A percentile compares a stretch with the other conserved stretches of the same genome.
phyloP scores from a whole-genome alignment of 2,113 vertebrate genomes.

The Gulo gulo region DNA sequence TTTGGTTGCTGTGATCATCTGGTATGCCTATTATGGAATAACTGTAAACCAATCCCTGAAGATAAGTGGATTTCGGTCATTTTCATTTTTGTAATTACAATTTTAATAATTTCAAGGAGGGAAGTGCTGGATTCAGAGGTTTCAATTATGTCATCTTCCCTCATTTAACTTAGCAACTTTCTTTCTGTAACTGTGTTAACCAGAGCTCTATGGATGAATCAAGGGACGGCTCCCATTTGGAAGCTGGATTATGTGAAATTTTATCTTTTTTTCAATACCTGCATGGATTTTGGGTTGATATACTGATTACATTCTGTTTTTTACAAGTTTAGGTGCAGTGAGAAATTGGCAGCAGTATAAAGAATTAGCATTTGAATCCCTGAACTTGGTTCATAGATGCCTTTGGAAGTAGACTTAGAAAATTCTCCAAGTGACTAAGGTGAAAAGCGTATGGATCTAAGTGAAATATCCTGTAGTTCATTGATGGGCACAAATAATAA shows the following conservation, averaged over 20 bases:
- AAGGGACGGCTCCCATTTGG: not conserved
- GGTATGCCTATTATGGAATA: not conserved
- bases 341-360: not conserved
- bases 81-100: conserved; percentile 58
- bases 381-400: not conserved
- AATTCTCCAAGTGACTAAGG: not conserved
- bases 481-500: conserved; percentile 25
- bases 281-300: not conserved
- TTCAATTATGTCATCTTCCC: not conserved
- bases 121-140: conserved; percentile 7
- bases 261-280: not conserved
- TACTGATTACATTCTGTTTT: not conserved
- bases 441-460: not conserved
- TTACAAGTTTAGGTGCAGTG: not conserved
- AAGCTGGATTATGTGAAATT: not conserved
- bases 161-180: conserved; percentile 26
- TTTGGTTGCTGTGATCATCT: not conserved
- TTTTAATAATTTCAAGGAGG: conserved; percentile 46
- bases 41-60: conserved; percentile 37
- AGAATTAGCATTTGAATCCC: not conserved
- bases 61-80: conserved; percentile 53
- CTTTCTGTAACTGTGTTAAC: conserved; percentile 21
- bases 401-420: not conserved
- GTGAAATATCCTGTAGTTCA: not conserved
- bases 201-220: conserved; percentile 6